A percentile compares a stretch with the other conserved stretches of the same genome.
These are phyloP conservation scores for Amniataba percoides DNA, from an alignment of 2,797 vertebrate species.

Conservation along the genomic window DNA sequence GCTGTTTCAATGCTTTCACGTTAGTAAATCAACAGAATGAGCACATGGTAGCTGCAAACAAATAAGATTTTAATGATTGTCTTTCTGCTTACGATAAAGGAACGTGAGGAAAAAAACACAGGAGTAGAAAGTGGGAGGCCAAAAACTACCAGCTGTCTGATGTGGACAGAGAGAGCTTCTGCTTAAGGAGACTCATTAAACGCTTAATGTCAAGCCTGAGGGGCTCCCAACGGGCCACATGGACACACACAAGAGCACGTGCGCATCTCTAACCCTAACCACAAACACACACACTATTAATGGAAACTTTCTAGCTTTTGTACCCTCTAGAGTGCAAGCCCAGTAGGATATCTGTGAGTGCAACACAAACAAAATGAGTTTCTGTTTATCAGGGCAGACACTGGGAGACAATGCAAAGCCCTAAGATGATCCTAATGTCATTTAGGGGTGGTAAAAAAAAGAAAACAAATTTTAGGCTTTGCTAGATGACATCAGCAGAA, in stretches of 20 bases:
- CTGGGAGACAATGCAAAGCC: conserved; percentile 22
- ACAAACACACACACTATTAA: conserved; percentile 32
- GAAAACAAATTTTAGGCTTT: conserved; percentile 11
- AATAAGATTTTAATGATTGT: conserved; percentile 31
- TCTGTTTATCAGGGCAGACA: conserved; percentile 39
- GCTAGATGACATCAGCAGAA: conserved; percentile 1
- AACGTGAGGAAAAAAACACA: conserved; percentile 6
- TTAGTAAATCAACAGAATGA: conserved; percentile 22
- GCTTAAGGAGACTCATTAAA: conserved; percentile 59
- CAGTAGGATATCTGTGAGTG: conserved; percentile 43
- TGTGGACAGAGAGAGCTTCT: conserved; percentile 43
- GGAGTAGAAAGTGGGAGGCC: conserved; percentile 23
- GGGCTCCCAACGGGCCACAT: conserved; percentile 5
- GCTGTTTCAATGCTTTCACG: conserved; percentile 11
- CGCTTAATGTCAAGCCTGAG: conserved; percentile 37
- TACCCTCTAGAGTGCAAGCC: conserved; percentile 31
- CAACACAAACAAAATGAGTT: conserved; percentile 54
- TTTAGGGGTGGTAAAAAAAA: conserved; percentile 8
- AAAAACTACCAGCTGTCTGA: conserved; percentile 55
- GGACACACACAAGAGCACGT: conserved; percentile 1
- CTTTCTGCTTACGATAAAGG: conserved; percentile 1
- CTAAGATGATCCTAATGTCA: conserved; percentile 16
- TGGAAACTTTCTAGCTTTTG: conserved; percentile 43
- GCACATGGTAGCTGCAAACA: neutral
- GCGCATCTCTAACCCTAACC: neutral